Conservation (phyloP, 1,140 invertebrate genomes). For the Drosophila sp. region DNA sequence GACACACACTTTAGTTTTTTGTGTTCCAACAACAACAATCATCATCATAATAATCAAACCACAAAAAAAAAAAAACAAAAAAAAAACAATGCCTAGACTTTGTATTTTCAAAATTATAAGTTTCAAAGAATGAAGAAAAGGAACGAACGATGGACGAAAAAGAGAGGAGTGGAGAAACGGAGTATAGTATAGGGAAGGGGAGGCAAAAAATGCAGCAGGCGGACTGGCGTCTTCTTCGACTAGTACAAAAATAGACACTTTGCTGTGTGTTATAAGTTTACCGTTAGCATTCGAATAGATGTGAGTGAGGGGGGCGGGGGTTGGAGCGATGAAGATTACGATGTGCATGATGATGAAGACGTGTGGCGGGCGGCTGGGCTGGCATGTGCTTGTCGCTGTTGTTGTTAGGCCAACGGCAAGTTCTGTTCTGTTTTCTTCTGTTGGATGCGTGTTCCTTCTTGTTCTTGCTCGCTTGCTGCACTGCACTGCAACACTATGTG, state of each 20-base stretch:
- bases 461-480: background rate
- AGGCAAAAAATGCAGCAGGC: slow-evolving; percentile 21
- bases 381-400: slow-evolving; percentile 1
- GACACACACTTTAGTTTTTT: background rate
- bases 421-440: background rate
- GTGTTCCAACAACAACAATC: slow-evolving; percentile 39
- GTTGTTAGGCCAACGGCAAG: slow-evolving; percentile 9
- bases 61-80: slow-evolving; percentile 50
- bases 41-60: slow-evolving; percentile 55
- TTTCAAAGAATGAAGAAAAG: slow-evolving; percentile 66
- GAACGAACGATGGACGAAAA: slow-evolving; percentile 43
- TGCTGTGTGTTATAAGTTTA: slow-evolving; percentile 62
- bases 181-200: slow-evolving; percentile 22
- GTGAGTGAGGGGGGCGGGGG: background rate
- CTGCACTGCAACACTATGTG: background rate
- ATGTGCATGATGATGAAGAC: slow-evolving; percentile 1
- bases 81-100: slow-evolving; percentile 73
- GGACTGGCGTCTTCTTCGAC: background rate
- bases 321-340: background rate
- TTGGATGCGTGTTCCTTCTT: background rate
- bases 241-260: slow-evolving; percentile 71
- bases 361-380: slow-evolving; percentile 1
- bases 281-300: slow-evolving; percentile 62
- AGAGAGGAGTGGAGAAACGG: background rate
- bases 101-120: slow-evolving; percentile 76